Conservation (phyloP, 2,113 vertebrate species). For the Eira barbara region DNA sequence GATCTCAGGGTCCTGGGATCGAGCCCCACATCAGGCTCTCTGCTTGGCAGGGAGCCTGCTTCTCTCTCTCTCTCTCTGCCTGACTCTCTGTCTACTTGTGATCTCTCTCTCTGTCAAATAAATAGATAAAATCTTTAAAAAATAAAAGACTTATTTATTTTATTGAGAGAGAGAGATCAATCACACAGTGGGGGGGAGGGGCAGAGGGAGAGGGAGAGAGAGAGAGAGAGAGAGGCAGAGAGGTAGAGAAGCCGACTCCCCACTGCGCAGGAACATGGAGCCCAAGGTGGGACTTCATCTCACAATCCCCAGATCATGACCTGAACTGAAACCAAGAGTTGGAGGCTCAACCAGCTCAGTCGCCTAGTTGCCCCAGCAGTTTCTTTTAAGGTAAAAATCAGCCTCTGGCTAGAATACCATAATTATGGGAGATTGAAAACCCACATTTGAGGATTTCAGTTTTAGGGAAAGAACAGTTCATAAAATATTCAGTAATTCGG, state of each 20-base stretch:
- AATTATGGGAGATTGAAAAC: conserved; percentile 43
- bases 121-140: no score
- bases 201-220: not conserved
- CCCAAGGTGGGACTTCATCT: not conserved
- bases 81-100: no score
- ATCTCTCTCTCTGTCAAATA: no score
- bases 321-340: not conserved
- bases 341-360: not conserved
- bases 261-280: not conserved
- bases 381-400: conserved; percentile 33
- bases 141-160: not conserved
- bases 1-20: no score
- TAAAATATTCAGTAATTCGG: not conserved
- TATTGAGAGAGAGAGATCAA: not conserved
- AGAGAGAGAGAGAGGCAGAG: not conserved
- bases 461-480: not conserved
- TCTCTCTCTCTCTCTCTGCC: no score
- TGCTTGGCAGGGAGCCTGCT: no score
- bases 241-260: not conserved
- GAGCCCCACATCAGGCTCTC: no score
- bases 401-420: not conserved
- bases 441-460: not conserved
- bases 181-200: not conserved
- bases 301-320: not conserved
- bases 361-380: not conserved